Base-by-base conservation (phyloP, 2,797 vertebrate species). In the Neopelma chrysocephalum region DNA sequence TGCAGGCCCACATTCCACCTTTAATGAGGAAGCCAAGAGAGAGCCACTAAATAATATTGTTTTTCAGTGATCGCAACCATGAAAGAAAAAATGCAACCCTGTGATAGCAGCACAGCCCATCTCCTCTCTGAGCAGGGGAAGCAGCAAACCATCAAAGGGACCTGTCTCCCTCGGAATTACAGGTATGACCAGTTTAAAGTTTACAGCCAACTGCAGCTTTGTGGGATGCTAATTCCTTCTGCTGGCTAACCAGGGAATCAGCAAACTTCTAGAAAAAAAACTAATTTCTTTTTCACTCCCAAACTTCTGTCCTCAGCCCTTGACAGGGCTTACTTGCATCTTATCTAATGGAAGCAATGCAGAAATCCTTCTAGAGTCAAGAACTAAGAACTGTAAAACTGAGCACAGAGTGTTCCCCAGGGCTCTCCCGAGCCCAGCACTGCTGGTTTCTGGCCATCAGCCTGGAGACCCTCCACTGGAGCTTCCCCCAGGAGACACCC, bases 1-100 rank as follows among this genome's bases (percentile, higher is more conserved):
- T 96, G 95, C 93, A 93, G 82, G 90, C 69, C 94, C 82, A 95
- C 91, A 94, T 95, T 95, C 95, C 94, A 95, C 92, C 95, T 96
- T 95, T 76, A 91, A 65, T 65, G 68, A 76, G 69, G 65, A 91
- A 90, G 85, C 88, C 94, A 91, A 78, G 87, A 85, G 45, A 81
- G 38, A 90, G 69, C 64, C 94, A 88, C 87, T 82, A 82, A 91
- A 77, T 82, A 73, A 90, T 70, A 71, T 0, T 71, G 56, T 10
- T 94, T 77, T 73, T 34, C 48, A 18, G 76, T 27, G 60, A 68
- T 64, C 68, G 36, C 48, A 73, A 7, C 51, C 87, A 38, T 0
- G 56, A 85, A 66, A 47, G 56, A 91, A 71, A 87, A 60, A 72
- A 77, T 2, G 16, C 62, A 56, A 5, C 9, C 10, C 11, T 51